Base-by-base conservation (phyloP, 35 echinoderm and acorn worm genomes). In the Holothuria glaberrima region DNA sequence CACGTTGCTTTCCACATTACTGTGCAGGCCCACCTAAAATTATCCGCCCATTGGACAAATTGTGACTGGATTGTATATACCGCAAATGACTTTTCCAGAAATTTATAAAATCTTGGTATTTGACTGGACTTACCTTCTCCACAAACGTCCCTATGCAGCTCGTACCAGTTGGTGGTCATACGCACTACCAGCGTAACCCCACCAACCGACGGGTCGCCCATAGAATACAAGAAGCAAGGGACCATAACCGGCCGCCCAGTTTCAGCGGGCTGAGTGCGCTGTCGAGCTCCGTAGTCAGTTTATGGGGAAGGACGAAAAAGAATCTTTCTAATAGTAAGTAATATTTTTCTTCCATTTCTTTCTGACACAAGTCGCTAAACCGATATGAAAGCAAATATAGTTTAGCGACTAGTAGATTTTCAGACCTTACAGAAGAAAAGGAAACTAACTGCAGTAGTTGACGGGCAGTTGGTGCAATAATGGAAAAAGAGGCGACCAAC, bases 171-270 rank as follows among this genome's bases (percentile, higher is more conserved):
- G 59, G 74, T 78, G 50, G 46, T 30, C 46, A 48, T 12, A 45
- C 71, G 25, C 83, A 63, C 36, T 86, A 86, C 83, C 83, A 68
- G 83, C 34, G 83, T 35, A 86, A 63, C 83, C 62, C 58, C 19
- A 29, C 79, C 79, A 50, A 50, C 14, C 83, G 59, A 4, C 28
- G 29, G 83, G 26, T 67, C 2, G 29, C 3, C 58, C 83, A 67
- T 21, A 18, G 19, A 59, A 29, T 54, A 66, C 44, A 35, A 30
- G 64, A 74, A 22, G 21, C 73, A 30, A 68, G 67, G 58, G 91
- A 95, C 64, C 90, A 92, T 67, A 95, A 95, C 75, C 65, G 94
- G 32, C 94, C 94, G 17, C 94, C 94, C 19, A 92, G 90, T 60
- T 90, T 95, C 58, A 92, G 75, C 18, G 62, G 59, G 30, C 82